Base-by-base conservation (phyloP, 2,888 invertebrate genomes). In the Oligia strigilis region DNA sequence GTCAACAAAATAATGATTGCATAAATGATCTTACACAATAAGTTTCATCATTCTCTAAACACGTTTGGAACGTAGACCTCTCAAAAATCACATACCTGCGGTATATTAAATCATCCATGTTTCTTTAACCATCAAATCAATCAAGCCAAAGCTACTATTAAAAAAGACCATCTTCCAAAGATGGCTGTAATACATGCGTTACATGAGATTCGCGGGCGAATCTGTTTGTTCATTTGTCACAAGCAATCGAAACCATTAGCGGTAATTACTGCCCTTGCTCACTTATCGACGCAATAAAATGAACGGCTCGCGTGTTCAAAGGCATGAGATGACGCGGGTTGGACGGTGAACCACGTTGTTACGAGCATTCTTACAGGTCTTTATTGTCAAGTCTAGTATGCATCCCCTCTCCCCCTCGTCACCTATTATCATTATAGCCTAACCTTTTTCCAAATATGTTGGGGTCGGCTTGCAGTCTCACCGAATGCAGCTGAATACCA, bases 211-310 rank as follows among this genome's bases (percentile, higher is more conserved):
- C 69, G 86, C 83, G 86, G 83, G 43, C 83, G 84, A 86, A 91
- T 89, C 92, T 88, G 88, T 91, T 89, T 89, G 89, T 92, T 84
- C 92, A 92, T 93, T 92, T 93, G 93, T 93, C 93, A 93, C 87
- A 82, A 83, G 92, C 91, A 92, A 93, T 93, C 93, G 90, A 83
- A 86, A 82, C 92, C 92, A 92, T 93, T 93, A 93, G 91, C 78
- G 87, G 90, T 91, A 93, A 93, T 93, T 93, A 93, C 91, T 79
- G 82, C 82, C 83, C 88, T 87, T 89, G 89, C 88, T 90, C 90
- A 91, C 89, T 92, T 92, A 92, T 91, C 89, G 82, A 83, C 19
- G 85, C 82, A 87, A 87, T 88, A 88, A 89, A 90, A 88, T 87
- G 86, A 84, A 80, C 85, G 36, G 58, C 46, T 43, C 8, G 55